Base-by-base conservation (phyloP, 37 sponge, comb jelly and placozoan species). In the Beroe forskalii region DNA sequence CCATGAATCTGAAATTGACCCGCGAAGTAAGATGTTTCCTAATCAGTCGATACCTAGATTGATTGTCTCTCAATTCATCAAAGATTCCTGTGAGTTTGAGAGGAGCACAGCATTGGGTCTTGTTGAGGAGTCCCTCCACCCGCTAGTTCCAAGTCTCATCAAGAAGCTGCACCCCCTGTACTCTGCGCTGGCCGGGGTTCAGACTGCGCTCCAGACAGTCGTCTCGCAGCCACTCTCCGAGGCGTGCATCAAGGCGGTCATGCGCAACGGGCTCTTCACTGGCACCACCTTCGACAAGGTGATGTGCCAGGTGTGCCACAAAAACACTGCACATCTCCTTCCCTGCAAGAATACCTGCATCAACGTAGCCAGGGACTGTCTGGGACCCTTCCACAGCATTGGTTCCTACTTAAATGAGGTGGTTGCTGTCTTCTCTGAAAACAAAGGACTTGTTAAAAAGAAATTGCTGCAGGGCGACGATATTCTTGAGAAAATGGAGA, bases 231-330 rank as follows among this genome's bases (percentile, higher is more conserved):
- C 3, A 4, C 25, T 63, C 6, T 3, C 66, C 6, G 66, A 63
- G 66, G 66, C 20, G 2, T 63, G 66, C 25, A 30, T 63, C 24
- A 3, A 28, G 66, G 66, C 66, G n/a, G 66, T 63, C 28, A 63
- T 63, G 66, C 20, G 25, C 3, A 63, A 63, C 66, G 66, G 66
- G 20, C 66, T 63, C 28, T 63, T 28, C n/a, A 28, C 66, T 63
- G 66, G 66, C 4, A 24, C 4, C 3, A 20, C 20, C 14, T 63
- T 63, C n/a, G 14, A 8, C 23, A 6, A 28, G n/a, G 25, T 28
- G 66, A 63, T 63, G 66, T 63, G 66, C 25, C 66, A 63, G 66
- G 66, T 63, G 9, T 63, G 66, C 25, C 6, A 3, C 25, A 63
- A 20, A 20, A 30, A 63, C 3, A 63, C 66, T 63, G 66, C 66